Conservation (phyloP, 2,113 vertebrate species). For the Chaetops frenatus region DNA sequence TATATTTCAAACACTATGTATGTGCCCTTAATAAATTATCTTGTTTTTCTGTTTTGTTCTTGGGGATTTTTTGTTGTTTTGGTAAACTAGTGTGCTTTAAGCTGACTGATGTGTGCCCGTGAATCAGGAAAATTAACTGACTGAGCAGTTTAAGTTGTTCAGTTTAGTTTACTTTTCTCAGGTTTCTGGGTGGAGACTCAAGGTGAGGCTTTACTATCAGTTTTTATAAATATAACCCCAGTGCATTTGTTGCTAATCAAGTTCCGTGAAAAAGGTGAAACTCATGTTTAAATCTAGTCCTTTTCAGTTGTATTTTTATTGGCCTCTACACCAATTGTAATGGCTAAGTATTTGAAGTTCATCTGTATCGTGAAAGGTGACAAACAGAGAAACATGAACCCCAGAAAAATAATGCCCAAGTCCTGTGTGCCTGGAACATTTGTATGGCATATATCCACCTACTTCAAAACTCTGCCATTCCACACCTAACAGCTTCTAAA, state of each 20-base stretch:
- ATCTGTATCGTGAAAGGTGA: background rate
- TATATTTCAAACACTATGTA: background rate
- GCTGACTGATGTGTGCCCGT: background rate
- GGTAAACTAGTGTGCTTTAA: background rate
- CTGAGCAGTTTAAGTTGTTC: background rate
- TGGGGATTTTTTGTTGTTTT: background rate
- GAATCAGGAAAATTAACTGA: background rate
- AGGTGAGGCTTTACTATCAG: background rate
- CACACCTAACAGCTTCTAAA: background rate
- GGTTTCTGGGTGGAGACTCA: slow-evolving; percentile 10
- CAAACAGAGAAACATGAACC: background rate
- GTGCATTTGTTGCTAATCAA: background rate
- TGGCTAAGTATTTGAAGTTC: background rate
- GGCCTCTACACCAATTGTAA: background rate
- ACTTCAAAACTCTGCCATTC: background rate
- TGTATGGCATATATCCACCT: background rate
- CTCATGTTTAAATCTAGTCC: background rate
- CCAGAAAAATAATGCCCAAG: background rate
- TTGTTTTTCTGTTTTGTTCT: background rate
- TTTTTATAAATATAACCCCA: background rate
- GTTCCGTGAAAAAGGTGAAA: background rate
- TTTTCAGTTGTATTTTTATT: background rate
- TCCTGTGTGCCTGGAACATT: background rate
- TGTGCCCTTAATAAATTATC: background rate
- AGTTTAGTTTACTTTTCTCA: background rate